phyloP scores from a whole-genome alignment of 2,888 invertebrate genomes.

The Spialia ferax region DNA sequence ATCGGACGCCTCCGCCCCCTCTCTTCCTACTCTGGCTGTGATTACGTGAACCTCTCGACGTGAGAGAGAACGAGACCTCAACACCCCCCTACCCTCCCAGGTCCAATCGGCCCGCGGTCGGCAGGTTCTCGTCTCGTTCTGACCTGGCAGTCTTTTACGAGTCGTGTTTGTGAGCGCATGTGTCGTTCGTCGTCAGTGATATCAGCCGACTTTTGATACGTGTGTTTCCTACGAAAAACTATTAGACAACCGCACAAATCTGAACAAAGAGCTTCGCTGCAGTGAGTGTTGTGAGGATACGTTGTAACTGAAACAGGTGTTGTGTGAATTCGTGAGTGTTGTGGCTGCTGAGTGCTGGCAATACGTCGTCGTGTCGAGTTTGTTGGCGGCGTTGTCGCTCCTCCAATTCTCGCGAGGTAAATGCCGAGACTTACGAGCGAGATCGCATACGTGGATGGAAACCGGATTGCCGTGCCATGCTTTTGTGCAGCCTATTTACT shows the following conservation, averaged over 20 bases:
- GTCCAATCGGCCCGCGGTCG: constrained; percentile 54
- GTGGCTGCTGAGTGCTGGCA: constrained; percentile 70
- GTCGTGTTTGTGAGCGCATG: constrained; percentile 57
- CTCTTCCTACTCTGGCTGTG: constrained; percentile 60
- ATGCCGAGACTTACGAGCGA: constrained; percentile 71
- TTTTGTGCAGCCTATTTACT: constrained; percentile 62
- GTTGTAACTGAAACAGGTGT: constrained; percentile 59
- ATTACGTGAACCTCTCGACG: constrained; percentile 61
- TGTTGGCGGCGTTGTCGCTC: constrained; percentile 75
- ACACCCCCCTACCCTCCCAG: constrained; percentile 61
- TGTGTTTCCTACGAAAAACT: constrained; percentile 65
- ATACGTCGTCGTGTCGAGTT: constrained; percentile 72
- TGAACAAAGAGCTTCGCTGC: constrained; percentile 54
- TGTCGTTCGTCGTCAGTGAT: constrained; percentile 53
- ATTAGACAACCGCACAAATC: constrained; percentile 56
- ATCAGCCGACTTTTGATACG: constrained; percentile 77
- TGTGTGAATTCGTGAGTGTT: constrained; percentile 74
- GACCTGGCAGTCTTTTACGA: constrained; percentile 68
- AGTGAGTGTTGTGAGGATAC: constrained; percentile 51
- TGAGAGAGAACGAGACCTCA: constrained; percentile 57
- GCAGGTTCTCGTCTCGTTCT: constrained; percentile 43
- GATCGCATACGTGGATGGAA: constrained; percentile 77
- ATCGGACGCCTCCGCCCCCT: constrained; percentile 63
- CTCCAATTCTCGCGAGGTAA: constrained; percentile 80
- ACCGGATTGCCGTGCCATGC: constrained; percentile 71